Base-by-base conservation (phyloP, 2,797 vertebrate genomes). In the Cyprinodon diabolis region DNA sequence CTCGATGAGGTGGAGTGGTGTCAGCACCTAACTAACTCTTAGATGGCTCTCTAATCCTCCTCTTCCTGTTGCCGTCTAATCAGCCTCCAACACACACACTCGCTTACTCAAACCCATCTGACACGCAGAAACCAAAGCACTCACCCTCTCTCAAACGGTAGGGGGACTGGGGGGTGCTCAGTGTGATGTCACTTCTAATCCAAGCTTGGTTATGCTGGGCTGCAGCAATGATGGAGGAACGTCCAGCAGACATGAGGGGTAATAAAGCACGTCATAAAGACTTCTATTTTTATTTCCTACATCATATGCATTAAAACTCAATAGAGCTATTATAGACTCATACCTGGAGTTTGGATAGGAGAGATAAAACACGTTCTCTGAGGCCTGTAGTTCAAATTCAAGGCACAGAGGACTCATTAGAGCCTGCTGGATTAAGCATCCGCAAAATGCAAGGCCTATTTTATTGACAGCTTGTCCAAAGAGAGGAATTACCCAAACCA, bases 101-200 rank as follows among this genome's bases (percentile, higher is more conserved):
- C 13, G n/a, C 25, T 86, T 76, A 67, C 84, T 87, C 86, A 86
- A 85, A 87, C 85, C 80, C 85, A 72, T 90, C 80, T 83, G 70
- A 90, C 88, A 89, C 89, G 78, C 90, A 94, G 91, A 92, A 83
- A 88, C 88, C 84, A 82, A 76, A 87, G 81, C 71, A 82, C 88
- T 89, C 90, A 89, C 88, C 91, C 89, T 89, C 88, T 87, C 85
- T 91, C 87, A 86, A 87, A 89, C 82, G 86, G 72, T 30, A 30
- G 74, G 90, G 60, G 66, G 66, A 2, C 86, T 84, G 84, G 74
- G 76, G 89, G 68, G 49, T 19, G 25, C 90, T 89, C 88, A 79
- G 90, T 95, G 92, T 95, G 94, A 95, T 95, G 94, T 94, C 94
- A 96, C 91, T 90, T 69, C 80, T 95, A 96, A 96, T 96, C 96